phyloP scores from a whole-genome alignment of 2,888 invertebrate species.

The Odontocolon sp. region DNA sequence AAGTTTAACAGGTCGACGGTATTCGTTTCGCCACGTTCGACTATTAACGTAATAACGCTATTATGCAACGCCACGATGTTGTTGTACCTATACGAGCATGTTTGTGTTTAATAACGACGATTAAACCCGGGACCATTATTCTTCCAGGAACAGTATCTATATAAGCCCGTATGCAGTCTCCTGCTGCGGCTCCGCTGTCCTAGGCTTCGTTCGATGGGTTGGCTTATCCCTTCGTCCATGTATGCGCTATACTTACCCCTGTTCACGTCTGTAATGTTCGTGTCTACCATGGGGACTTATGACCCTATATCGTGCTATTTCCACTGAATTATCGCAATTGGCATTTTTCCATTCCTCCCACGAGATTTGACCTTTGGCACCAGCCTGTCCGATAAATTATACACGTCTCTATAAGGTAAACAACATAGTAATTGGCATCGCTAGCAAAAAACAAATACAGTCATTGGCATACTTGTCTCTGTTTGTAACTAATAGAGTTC shows the following conservation, averaged over 20 bases:
- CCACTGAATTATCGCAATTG: slow-evolving; percentile 55
- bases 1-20: not conserved
- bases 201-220: not conserved
- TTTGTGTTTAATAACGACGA: slow-evolving; percentile 55
- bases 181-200: not conserved
- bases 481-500: too few relatives aligned
- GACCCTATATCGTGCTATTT: not conserved
- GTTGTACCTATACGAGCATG: slow-evolving; percentile 27
- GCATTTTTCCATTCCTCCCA: slow-evolving; percentile 58
- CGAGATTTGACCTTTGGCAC: slow-evolving; percentile 40
- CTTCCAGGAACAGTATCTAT: slow-evolving; percentile 41
- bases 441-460: too few relatives aligned
- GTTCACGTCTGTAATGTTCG: not conserved
- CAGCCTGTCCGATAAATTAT: slow-evolving; percentile 40
- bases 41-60: slow-evolving; percentile 27
- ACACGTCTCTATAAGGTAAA: slow-evolving; percentile 35
- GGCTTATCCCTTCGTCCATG: not conserved
- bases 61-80: slow-evolving; percentile 16
- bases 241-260: not conserved
- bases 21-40: slow-evolving; percentile 5
- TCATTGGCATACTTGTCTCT: too few relatives aligned
- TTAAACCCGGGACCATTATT: slow-evolving; percentile 52
- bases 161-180: too few relatives aligned
- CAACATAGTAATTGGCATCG: too few relatives aligned
- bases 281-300: not conserved